Evolutionary conservation across 37 sponge, comb jelly and placozoan genomes (phyloP).

Genomic region (Hexactinellida sp.): DNA sequence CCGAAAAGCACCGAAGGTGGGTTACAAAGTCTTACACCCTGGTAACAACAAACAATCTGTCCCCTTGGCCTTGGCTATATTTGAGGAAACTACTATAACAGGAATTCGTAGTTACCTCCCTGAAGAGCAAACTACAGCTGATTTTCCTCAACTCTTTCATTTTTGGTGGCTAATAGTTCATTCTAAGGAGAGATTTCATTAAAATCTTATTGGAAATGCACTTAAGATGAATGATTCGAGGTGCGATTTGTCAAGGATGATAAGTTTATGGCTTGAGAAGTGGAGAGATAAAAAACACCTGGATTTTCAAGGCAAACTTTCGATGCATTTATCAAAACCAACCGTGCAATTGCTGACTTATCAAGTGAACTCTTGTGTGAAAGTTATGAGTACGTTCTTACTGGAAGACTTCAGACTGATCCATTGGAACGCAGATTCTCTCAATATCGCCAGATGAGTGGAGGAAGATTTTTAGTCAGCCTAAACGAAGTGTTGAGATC

Average conservation of each 20-base stretch:
- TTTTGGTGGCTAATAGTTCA: background rate
- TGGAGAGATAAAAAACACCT: background rate
- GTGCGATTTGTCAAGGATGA: background rate
- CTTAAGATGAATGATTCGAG: background rate
- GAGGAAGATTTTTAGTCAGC: background rate
- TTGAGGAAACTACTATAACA: background rate
- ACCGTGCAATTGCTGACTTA: conserved; percentile 2
- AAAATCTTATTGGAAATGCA: background rate
- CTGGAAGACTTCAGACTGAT: conserved; percentile 4
- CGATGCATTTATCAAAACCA: background rate
- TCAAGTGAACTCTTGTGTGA: background rate
- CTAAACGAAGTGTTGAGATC: background rate
- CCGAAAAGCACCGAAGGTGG: background rate
- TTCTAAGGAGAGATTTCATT: background rate
- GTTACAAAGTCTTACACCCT: background rate
- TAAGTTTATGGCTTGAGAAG: background rate
- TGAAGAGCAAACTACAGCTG: background rate
- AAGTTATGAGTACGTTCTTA: background rate
- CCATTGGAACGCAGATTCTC: background rate
- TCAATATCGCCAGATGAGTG: background rate
- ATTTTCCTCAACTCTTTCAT: background rate
- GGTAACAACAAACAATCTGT: conserved; percentile 13
- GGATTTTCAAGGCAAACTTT: conserved; percentile 3
- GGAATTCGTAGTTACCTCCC: background rate
- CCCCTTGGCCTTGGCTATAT: background rate